Base-by-base conservation (phyloP, 37 sponge, comb jelly and placozoan genomes). In the Cladorhizidae sp. region DNA sequence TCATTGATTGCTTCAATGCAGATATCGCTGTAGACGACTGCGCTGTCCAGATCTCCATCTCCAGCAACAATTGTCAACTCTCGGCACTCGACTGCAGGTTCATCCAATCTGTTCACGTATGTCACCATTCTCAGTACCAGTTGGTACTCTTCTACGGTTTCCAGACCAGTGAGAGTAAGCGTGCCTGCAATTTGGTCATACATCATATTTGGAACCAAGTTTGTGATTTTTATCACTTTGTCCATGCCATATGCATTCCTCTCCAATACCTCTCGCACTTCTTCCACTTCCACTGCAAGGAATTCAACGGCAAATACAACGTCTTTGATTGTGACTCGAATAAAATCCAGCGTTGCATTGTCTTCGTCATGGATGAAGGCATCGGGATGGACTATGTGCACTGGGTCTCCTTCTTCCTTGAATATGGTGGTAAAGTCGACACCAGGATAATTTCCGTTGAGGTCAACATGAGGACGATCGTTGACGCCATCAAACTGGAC, bases 401-500 rank as follows among this genome's bases (percentile, higher is more conserved):
- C 88, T 0, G 96, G 91, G 25, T 80, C 90, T 59, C 63, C 22
- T 40, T 96, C 91, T 57, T 96, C 96, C 20, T 49, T 75, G 45
- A 93, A 96, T n/a, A 32, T 38, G 0, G 59, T 70, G 2, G 63
- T 41, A 57, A 70, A 79, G 54, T 96, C 56, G 6, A 56, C 25
- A 0, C 85, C 93, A 9, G 56, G 26, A 0, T 64, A 39, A 31
- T 77, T 70, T 0, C 96, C 96, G 70, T 90, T 93, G 20, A 90
- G 73, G 31, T 92, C 90, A 18, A 96, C 26, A 36, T 80, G 71
- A 18, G 96, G 96, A 1, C 72, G 40, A 67, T 96, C 81, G 50
- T 96, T 96, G 45, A 90, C 82, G 12, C 87, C 91, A 25, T 67
- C 59, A 63, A 96, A 96, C 1, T 78, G 80, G 49, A 96, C 58